Base-by-base conservation (phyloP, 2,113 vertebrate genomes). In the Glaucomys volans region DNA sequence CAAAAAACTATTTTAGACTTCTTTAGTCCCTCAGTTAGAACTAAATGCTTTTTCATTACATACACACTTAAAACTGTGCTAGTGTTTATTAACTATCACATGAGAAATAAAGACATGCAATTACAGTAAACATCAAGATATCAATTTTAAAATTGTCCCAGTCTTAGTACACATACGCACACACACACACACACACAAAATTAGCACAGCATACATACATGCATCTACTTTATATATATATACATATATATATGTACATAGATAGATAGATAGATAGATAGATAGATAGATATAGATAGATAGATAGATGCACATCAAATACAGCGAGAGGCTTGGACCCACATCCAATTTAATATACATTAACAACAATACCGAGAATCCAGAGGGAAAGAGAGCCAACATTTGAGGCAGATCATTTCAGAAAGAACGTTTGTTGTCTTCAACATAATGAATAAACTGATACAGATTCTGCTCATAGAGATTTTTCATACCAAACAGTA, bases 1-100 rank as follows among this genome's bases (percentile, higher is more conserved):
- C 64, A 24, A 71, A 71, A 72, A 54, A 30, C 28, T 64, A 83
- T 40, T 17, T 91, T 35, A 71, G 11, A 52, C 35, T 44, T 54
- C 76, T 92, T 96, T 88, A 87, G 10, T 71, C 17, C 44, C 22
- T 91, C 71, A 11, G 9, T 87, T 12, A 71, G n/a, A 92, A 47
- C 10, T 62, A 83, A 82, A 35, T 64, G n/a, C 0, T 9, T n/a
- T 76, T 71, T 82, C 22, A 72, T 88, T 72, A 75, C n/a, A 67
- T 42, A 54, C 22, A 40, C 12, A 11, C 2, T 80, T 76, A 88
- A 30, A 11, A 50, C 4, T 37, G 3, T 64, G 32, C 5, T 69
- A n/a, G 22, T 32, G 2, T 69, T 95, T 24, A 16, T 62, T 82
- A 50, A 91, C 52, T 87, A 71, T 28, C 40, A 87, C 30, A 57